Evolutionary conservation across 2,113 vertebrate species (phyloP).

Genomic region (Psephotus haematonotus): DNA sequence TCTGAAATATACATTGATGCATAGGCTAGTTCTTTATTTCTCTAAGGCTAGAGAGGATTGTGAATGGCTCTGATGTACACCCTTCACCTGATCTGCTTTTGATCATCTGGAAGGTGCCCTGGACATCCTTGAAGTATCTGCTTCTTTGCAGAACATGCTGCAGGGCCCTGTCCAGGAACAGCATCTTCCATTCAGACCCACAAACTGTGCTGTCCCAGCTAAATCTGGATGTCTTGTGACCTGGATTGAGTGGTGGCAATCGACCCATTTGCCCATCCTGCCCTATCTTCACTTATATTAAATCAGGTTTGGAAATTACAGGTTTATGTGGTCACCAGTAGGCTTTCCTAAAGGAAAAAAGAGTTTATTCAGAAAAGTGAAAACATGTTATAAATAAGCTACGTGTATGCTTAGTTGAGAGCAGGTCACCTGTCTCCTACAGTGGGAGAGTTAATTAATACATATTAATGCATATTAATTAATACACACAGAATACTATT

Average conservation of each 20-base stretch:
- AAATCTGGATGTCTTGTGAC: fast-evolving
- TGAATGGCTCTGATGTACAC: not conserved
- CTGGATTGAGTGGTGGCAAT: fast-evolving
- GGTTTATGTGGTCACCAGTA: not conserved
- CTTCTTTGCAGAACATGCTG: not conserved
- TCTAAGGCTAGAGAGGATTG: not conserved
- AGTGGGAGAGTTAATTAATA: not conserved
- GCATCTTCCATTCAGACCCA: not conserved
- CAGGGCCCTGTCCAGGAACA: not conserved
- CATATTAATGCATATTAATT: not conserved
- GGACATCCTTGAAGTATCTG: not conserved
- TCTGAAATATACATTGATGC: not conserved
- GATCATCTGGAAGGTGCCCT: not conserved
- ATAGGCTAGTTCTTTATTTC: not conserved
- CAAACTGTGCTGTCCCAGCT: not conserved
- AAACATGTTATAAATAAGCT: not conserved
- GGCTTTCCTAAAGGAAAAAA: not conserved
- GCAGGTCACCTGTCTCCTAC: not conserved
- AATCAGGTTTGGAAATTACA: not conserved
- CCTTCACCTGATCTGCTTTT: not conserved
- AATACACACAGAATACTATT: not conserved
- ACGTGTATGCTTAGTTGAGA: not conserved
- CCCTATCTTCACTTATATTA: not conserved
- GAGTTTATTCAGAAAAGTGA: not conserved
- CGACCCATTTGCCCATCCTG: not conserved